Evolutionary conservation across 1,140 invertebrate genomes (phyloP), one percentile per base, ranked within the genome.

Genomic region (Drosophila pruinosa): DNA sequence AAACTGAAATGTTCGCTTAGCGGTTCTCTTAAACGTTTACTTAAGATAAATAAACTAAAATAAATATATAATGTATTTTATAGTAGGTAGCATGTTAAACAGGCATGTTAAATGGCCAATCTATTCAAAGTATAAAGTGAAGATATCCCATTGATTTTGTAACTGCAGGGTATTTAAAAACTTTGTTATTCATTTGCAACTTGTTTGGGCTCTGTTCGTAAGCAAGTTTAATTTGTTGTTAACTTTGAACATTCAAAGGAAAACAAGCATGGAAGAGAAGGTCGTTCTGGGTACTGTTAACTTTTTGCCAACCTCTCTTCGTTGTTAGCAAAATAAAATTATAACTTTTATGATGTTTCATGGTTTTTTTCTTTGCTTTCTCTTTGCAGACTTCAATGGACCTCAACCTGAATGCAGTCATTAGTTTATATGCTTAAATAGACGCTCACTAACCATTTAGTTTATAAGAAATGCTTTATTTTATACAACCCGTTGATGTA

Each of bases 151-250:
- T 10, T 4, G 7, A 8, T 14, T 7, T 5, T 2, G 1, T 34
- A 31, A 0, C 14, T 71, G 41, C 68, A 71, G 61, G 68, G 68
- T 65, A 71, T 52, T 39, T 12, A 63, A 77, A 81, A 15, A 26
- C 21, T 43, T 64, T 64, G 68, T 72, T 85, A 54, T 57, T 62
- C 39, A 52, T 10, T 31, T 36, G 34, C 68, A 57, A 22, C 14
- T 50, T 71, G 43, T 58, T 41, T 54, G 48, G 63, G 58, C 69
- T 86, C 39, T 75, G 73, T 65, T 68, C 70, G 75, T 78, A 86
- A 78, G 78, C 82, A 88, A 86, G 78, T 88, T 88, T 88, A 88
- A 88, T 88, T 88, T 88, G 82, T 88, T 88, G 75, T 88, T 73
- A 88, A 82, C 82, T 88, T 78, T 78, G 31, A 61, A 69, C 58